Evolutionary conservation across 2,113 vertebrate species (phyloP), one percentile per base, ranked within the genome.

Genomic region (Ageneiosus marmoratus): DNA sequence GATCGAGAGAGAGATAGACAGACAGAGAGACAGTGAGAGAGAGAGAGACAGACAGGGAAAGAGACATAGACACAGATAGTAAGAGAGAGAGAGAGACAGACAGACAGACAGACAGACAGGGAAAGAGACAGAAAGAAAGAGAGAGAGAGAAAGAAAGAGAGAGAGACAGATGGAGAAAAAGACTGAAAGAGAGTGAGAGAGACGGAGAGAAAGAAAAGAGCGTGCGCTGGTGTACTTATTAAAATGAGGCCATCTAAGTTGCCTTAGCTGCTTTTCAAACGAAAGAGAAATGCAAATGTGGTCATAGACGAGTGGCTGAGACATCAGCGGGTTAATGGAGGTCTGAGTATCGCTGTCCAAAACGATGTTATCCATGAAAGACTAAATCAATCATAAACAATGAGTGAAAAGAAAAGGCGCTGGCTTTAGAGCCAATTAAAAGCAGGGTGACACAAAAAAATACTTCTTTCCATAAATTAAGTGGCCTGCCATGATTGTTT

Each of bases 401-500:
- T 84, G 89, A 91, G 89, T 82, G 85, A 89, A 34, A 75, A 84
- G 86, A 88, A 90, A 89, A 76, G 86, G 86, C 69, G 20, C 87
- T 89, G 87, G 85, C 87, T 92, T 91, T 89, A 91, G 62, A 89
- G 84, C 81, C 86, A 83, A 94, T 94, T 93, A 90, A 92, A 94
- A 93, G 90, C 87, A 90, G 87, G 84, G 85, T 62, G 84, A 91
- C 86, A 89, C 89, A 86, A 79, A 89, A 86, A 89, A 90, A 87
- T 84, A 91, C 77, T 86, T 78, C 83, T 87, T 88, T 86, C 91
- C 82, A 88, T 91, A 92, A 92, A 93, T 93, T 90, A 93, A 91
- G 91, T 92, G 89, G 90, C 86, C 88, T 76, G 86, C 90, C 89
- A 88, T 93, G 91, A 93, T 93, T 94, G 93, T 93, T 93, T 93